Evolutionary conservation across 2,113 vertebrate species (phyloP).

Genomic region (Platichthys stellatus): DNA sequence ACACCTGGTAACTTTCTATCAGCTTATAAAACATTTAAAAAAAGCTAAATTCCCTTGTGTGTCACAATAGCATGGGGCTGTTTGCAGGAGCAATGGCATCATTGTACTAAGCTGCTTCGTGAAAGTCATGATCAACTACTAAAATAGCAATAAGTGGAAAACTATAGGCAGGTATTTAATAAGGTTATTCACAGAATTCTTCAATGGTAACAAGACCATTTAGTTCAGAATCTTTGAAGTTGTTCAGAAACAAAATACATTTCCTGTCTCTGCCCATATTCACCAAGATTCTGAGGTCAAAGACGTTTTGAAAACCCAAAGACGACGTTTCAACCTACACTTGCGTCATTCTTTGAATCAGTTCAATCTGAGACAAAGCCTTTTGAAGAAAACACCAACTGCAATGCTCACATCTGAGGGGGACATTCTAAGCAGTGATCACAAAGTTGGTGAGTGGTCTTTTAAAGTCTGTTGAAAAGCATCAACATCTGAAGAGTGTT

Average conservation of each 20-base stretch:
- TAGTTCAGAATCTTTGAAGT: neutral
- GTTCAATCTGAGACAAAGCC: neutral
- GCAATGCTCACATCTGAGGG: too few relatives aligned
- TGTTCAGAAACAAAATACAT: neutral
- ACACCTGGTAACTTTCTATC: neutral
- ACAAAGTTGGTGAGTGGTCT: too few relatives aligned
- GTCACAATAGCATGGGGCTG: too few relatives aligned
- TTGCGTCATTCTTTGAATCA: neutral
- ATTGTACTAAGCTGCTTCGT: neutral
- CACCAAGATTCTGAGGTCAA: neutral
- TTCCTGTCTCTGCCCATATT: neutral
- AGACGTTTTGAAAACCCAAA: conserved; percentile 1
- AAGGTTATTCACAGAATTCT: neutral
- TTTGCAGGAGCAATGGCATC: neutral
- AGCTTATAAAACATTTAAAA: neutral
- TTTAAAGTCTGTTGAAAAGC: too few relatives aligned
- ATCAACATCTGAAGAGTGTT: too few relatives aligned
- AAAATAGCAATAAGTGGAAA: neutral
- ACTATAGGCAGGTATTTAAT: neutral
- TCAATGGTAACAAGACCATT: neutral
- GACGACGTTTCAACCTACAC: neutral
- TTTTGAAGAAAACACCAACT: too few relatives aligned
- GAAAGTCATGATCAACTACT: neutral
- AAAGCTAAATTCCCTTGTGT: neutral
- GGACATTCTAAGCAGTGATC: too few relatives aligned